phyloP scores from a whole-genome alignment of 2,113 vertebrate genomes.

The Spea multiplicata region DNA sequence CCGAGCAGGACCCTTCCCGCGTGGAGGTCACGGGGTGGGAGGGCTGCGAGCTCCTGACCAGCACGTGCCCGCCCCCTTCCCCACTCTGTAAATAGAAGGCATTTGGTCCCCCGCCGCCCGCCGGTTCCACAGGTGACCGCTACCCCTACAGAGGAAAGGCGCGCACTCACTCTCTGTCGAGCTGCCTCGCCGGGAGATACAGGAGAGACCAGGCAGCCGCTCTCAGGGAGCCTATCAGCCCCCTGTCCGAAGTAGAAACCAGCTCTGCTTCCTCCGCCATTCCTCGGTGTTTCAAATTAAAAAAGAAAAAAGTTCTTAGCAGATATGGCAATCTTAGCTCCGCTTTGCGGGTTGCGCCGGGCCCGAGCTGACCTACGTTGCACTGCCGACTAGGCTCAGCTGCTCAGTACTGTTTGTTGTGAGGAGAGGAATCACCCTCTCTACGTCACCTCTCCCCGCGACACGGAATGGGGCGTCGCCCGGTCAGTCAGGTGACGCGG shows the following conservation, averaged over 20 bases:
- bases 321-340: not conserved
- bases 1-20: not conserved
- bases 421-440: slow-evolving; percentile 2
- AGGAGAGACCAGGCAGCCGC: slow-evolving; percentile 38
- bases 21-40: not conserved
- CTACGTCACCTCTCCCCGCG: slow-evolving; percentile 8
- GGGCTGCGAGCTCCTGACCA: not conserved
- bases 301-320: not conserved
- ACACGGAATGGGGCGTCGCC: not conserved
- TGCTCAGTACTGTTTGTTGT: slow-evolving; percentile 20
- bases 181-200: slow-evolving; percentile 39
- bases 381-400: slow-evolving; percentile 7
- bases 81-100: too few species aligned
- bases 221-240: slow-evolving; percentile 22
- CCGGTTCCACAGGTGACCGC: not conserved
- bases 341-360: not conserved
- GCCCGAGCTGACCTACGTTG: not conserved
- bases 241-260: slow-evolving; percentile 14
- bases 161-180: slow-evolving; percentile 38
- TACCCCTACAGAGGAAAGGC: not conserved
- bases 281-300: not conserved
- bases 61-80: too few species aligned
- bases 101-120: too few species aligned
- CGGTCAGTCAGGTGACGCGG: slow-evolving; percentile 1
- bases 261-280: slow-evolving; percentile 24